Evolutionary conservation across 2,888 invertebrate species (phyloP), one percentile per base, ranked within the genome.

Genomic region (Alentia gelatinosa): DNA sequence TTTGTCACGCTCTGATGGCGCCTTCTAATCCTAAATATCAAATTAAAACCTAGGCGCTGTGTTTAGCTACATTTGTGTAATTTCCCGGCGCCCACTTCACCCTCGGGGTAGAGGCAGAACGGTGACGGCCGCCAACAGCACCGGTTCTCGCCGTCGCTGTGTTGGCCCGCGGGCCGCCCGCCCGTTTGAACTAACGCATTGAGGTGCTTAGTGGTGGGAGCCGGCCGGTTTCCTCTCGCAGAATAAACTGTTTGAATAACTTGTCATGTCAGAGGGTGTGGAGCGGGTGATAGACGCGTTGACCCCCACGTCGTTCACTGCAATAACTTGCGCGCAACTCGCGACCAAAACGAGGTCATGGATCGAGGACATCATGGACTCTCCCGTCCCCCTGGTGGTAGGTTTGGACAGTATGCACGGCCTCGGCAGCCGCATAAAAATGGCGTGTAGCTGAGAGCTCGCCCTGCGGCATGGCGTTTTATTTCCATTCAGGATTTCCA

Each of bases 1-100:
- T 86, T 86, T 86, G 86, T 86, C 86, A 86, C 50, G 86, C 86
- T 86, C 86, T 86, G 47, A 86, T 86, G 30, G 86, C 86, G 86
- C 50, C 86, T 30, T 47, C 47, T 47, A 86, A 86, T 86, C 86
- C 86, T 47, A 86, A 86, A 86, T 86, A 86, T 86, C 86, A 86
- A 86, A 86, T 86, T 86, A 86, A 86, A 86, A 86, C 47, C 9
- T 42, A 42, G 86, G 30, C 30, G 30, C 50, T 86, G 47, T 86
- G 86, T 86, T 86, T 86, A 50, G 47, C 42, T 86, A 47, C 86
- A 86, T 86, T 86, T 86, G 86, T 33, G 86, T 50, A 42, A 86
- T 86, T 86, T 47, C 47, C 86, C 33, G 42, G 50, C 39, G 83
- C 83, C 4, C 30, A 30, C 68, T 30, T 26, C n/a, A 39, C 83